phyloP scores from a whole-genome alignment of 2,888 invertebrate species.

The Argyra leucocephala region DNA sequence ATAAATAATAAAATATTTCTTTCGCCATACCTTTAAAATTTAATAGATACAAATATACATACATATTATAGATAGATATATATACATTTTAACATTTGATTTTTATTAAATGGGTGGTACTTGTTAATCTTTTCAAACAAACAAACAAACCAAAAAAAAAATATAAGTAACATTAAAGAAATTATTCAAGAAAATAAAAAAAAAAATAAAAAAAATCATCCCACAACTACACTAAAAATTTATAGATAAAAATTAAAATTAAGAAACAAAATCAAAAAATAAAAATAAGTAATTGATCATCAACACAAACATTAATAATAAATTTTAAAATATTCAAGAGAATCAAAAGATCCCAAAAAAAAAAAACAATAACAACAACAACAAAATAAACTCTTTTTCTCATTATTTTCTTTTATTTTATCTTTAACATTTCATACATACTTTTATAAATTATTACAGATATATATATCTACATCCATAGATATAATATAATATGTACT shows the following conservation, averaged over 20 bases:
- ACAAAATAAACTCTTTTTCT: too few relatives aligned
- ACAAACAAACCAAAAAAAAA: background rate
- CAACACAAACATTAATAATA: background rate
- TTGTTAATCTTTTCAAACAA: background rate
- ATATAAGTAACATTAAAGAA: background rate
- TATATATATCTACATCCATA: too few relatives aligned
- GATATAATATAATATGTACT: too few relatives aligned
- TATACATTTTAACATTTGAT: background rate
- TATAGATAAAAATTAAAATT: background rate
- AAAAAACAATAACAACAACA: background rate
- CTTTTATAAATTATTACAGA: too few relatives aligned
- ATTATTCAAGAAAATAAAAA: background rate
- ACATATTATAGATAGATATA: background rate
- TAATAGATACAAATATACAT: background rate
- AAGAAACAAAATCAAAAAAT: background rate
- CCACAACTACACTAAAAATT: conserved; percentile 1
- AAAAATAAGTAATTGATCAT: background rate
- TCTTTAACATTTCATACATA: too few relatives aligned
- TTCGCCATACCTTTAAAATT: background rate
- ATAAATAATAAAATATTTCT: background rate
- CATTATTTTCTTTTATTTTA: too few relatives aligned
- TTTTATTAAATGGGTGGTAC: conserved; percentile 2
- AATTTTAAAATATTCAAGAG: background rate
- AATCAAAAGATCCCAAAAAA: background rate
- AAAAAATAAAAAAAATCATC: background rate